These are phyloP conservation scores for Agriopis leucophaearia DNA, from an alignment of 2,888 invertebrate genomes.

Conservation along the genomic window DNA sequence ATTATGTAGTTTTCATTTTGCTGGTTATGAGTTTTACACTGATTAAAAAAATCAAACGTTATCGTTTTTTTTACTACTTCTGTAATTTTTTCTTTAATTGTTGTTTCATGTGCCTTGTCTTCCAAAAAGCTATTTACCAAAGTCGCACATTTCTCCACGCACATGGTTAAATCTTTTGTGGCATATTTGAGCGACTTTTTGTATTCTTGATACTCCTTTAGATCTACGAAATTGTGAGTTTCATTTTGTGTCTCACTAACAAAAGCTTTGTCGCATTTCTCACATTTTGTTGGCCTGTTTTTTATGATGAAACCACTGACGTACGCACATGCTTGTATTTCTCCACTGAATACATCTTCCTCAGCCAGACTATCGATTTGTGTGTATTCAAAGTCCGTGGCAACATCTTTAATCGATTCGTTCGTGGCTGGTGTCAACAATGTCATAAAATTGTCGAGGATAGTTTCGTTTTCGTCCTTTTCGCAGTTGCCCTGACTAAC, in stretches of 20 bases:
- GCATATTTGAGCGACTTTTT: slow-evolving; percentile 18
- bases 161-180: slow-evolving; percentile 15
- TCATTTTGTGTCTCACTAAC: slow-evolving; percentile 12
- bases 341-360: slow-evolving; percentile 9
- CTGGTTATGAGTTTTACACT: not conserved
- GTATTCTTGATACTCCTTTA: slow-evolving; percentile 15
- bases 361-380: slow-evolving; percentile 23
- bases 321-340: slow-evolving; percentile 39
- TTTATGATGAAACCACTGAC: slow-evolving; percentile 37
- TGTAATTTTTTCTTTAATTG: not conserved
- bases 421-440: no score
- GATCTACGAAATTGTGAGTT: not conserved
- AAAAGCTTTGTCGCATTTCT: slow-evolving; percentile 9
- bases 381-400: not conserved
- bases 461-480: slow-evolving; percentile 14
- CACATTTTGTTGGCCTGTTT: slow-evolving; percentile 23
- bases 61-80: not conserved
- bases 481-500: slow-evolving; percentile 17
- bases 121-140: not conserved
- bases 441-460: slow-evolving; percentile 17
- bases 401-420: no score
- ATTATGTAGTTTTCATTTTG: not conserved
- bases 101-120: not conserved
- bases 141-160: slow-evolving; percentile 2
- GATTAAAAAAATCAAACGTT: not conserved